Conservation (phyloP, 2,113 vertebrate genomes). For the Seriola rivoliana region DNA sequence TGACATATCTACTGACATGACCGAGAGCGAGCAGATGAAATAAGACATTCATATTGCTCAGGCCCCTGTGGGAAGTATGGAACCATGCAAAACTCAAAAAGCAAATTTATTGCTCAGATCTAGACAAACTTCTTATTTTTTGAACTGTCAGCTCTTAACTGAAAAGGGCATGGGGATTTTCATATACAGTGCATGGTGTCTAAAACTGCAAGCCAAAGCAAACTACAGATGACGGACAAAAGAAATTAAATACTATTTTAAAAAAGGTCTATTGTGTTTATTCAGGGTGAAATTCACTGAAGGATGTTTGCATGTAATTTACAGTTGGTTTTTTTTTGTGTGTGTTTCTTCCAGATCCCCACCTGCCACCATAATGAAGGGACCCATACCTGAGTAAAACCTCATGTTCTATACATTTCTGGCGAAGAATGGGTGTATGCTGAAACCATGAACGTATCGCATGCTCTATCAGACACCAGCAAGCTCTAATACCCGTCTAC, state of each 20-base stretch:
- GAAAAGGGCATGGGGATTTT: not conserved
- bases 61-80: constrained; percentile 6
- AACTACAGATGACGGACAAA: constrained; percentile 25
- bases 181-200: constrained; percentile 14
- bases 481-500: constrained; percentile 50
- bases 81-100: constrained; percentile 20
- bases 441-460: constrained; percentile 66
- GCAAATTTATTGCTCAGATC: constrained; percentile 34
- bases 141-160: constrained; percentile 44
- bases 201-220: not conserved
- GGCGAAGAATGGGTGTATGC: constrained; percentile 41
- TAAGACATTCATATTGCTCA: constrained; percentile 39
- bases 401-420: constrained; percentile 21
- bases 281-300: not conserved
- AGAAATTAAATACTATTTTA: not conserved
- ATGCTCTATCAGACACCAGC: constrained; percentile 49
- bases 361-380: constrained; percentile 48
- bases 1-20: constrained; percentile 4
- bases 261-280: not conserved
- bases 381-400: constrained; percentile 42
- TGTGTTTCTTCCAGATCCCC: constrained; percentile 68
- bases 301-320: constrained; percentile 22
- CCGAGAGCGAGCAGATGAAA: constrained; percentile 6
- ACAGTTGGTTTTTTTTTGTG: constrained; percentile 14
- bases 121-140: constrained; percentile 17